These are phyloP conservation scores for Zelostemma sp. DNA, from an alignment of 1,140 invertebrate species.

Conservation along the genomic window DNA sequence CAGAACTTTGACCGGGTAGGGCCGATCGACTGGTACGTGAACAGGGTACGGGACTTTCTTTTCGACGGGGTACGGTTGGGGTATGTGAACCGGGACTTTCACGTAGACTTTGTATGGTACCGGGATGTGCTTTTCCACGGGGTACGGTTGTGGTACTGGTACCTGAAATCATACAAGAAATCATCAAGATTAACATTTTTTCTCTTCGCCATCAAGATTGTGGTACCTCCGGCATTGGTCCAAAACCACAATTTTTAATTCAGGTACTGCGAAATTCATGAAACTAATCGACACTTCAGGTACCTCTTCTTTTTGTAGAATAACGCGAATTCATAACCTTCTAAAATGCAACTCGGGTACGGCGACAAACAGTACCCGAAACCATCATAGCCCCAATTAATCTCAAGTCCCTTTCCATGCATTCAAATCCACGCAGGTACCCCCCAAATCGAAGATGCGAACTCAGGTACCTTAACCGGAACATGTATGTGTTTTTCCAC, in stretches of 20 bases:
- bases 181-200: too few species aligned
- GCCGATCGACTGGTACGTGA: constrained; percentile 82
- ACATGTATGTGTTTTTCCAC: constrained; percentile 77
- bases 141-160: constrained; percentile 80
- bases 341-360: too few species aligned
- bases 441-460: constrained; percentile 74
- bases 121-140: constrained; percentile 86
- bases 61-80: constrained; percentile 81
- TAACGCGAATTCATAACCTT: background rate
- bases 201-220: too few species aligned
- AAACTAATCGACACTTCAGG: too few species aligned
- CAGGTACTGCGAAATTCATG: too few species aligned
- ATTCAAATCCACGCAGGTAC: too few species aligned
- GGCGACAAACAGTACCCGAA: too few species aligned
- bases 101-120: constrained; percentile 82
- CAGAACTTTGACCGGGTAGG: constrained; percentile 82
- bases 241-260: constrained; percentile 77
- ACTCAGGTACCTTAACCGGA: constrained; percentile 74
- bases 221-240: constrained; percentile 78
- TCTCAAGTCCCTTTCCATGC: constrained; percentile 78
- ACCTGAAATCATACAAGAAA: constrained; percentile 57
- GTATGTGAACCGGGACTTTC: constrained; percentile 81
- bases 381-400: too few species aligned
- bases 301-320: too few species aligned
- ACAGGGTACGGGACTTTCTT: constrained; percentile 86